phyloP scores from a whole-genome alignment of 2,113 vertebrate genomes.

The Nesoenas mayeri region DNA sequence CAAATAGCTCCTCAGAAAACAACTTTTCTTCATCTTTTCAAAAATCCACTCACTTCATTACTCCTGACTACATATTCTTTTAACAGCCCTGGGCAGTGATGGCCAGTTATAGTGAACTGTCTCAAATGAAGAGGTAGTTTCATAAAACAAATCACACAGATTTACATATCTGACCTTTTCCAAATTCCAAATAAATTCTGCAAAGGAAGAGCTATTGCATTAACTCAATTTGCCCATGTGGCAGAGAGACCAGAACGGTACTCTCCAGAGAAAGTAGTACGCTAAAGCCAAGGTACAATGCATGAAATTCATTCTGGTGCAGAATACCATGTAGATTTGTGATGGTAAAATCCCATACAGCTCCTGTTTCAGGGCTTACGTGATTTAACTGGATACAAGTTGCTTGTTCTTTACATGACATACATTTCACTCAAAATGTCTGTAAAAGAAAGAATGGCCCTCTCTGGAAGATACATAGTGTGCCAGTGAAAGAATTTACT shows the following conservation, averaged over 20 bases:
- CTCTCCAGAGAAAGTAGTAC: background rate
- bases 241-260: background rate
- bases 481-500: background rate
- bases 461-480: background rate
- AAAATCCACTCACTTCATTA: background rate
- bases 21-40: background rate
- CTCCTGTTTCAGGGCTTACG: background rate
- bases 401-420: background rate
- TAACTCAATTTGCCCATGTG: background rate
- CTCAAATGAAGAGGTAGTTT: conserved; percentile 7
- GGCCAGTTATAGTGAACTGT: background rate
- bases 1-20: background rate
- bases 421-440: background rate
- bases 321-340: background rate
- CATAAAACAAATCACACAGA: background rate
- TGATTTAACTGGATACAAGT: background rate
- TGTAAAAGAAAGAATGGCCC: background rate
- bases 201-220: background rate
- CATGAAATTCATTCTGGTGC: background rate
- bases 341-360: background rate
- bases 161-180: conserved; percentile 12
- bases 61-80: background rate
- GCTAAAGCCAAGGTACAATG: background rate
- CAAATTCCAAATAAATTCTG: conserved; percentile 4
- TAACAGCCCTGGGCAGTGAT: background rate